Evolutionary conservation across 30 jellyfish, hydroid and myxozoan genomes (phyloP).

Genomic region (Aurelia aurita): DNA sequence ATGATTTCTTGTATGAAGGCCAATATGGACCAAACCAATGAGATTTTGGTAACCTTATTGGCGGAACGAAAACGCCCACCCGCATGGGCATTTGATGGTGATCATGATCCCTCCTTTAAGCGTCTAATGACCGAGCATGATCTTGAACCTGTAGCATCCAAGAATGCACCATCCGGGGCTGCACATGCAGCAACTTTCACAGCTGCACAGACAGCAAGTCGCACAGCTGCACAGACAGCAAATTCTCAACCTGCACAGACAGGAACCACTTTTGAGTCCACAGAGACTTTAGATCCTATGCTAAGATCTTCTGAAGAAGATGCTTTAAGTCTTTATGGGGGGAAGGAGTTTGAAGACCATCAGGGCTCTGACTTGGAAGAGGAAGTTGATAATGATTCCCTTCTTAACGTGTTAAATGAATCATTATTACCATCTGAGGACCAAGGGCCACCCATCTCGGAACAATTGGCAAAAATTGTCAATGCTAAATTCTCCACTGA

Average conservation of each 20-base stretch:
- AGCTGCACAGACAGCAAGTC: constrained; percentile 34
- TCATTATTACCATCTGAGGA: constrained; percentile 13
- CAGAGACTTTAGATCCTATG: neutral
- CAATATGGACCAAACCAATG: neutral
- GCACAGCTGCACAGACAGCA: constrained; percentile 16
- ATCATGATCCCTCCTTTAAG: constrained; percentile 34
- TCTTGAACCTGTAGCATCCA: constrained; percentile 28
- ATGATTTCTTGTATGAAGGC: constrained; percentile 11
- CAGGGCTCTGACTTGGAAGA: constrained; percentile 16
- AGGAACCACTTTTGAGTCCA: constrained; percentile 4
- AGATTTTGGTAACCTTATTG: constrained; percentile 33
- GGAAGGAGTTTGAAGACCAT: constrained; percentile 13
- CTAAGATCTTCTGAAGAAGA: neutral
- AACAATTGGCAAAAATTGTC: constrained; percentile 15
- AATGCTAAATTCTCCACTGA: constrained; percentile 38
- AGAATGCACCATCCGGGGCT: constrained; percentile 44
- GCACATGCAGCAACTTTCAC: constrained; percentile 35
- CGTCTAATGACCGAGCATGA: constrained; percentile 22
- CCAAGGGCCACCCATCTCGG: constrained; percentile 42
- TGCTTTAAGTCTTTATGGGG: constrained; percentile 13
- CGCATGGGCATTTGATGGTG: constrained; percentile 22
- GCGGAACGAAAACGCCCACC: constrained; percentile 32
- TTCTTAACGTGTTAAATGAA: constrained; percentile 16
- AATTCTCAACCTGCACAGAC: constrained; percentile 13
- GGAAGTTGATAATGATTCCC: constrained; percentile 17